Percentiles rank a stretch among this genome's conserved stretches.
These are phyloP conservation scores for Rosalia funebris DNA, from an alignment of 2,888 invertebrate species.

Conservation along the genomic window DNA sequence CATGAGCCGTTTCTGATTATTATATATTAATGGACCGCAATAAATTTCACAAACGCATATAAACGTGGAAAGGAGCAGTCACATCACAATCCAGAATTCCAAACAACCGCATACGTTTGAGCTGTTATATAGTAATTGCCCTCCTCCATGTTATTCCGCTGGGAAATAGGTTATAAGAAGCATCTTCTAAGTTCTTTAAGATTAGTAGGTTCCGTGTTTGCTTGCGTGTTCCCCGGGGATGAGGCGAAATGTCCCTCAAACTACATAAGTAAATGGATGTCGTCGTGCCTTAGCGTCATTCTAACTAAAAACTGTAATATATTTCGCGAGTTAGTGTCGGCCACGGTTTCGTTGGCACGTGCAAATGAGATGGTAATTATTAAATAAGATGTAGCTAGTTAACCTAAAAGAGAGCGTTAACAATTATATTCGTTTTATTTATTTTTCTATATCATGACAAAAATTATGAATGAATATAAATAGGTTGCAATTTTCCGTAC, in stretches of 20 bases:
- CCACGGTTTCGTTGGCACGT: not conserved
- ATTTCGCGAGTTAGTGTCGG: constrained; percentile 4
- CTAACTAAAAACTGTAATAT: constrained; percentile 17
- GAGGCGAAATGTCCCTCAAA: constrained; percentile 19
- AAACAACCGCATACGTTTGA: constrained; percentile 8
- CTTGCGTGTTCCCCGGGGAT: constrained; percentile 8
- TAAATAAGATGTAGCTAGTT: too few species aligned
- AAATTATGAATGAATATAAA: too few species aligned
- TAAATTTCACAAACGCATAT: not conserved
- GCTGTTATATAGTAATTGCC: constrained; percentile 7
- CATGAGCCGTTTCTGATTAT: not conserved
- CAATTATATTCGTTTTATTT: too few species aligned
- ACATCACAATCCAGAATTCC: not conserved
- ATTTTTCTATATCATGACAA: too few species aligned
- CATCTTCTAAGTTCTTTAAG: constrained; percentile 24
- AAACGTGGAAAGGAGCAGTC: not conserved
- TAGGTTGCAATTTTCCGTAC: too few species aligned
- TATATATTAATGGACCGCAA: not conserved
- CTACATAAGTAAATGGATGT: constrained; percentile 25
- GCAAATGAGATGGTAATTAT: constrained; percentile 3
- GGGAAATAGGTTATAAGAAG: constrained; percentile 2
- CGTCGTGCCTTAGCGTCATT: constrained; percentile 19
- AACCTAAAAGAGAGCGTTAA: too few species aligned
- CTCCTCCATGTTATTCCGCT: not conserved
- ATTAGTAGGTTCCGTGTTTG: constrained; percentile 22